phyloP scores from a whole-genome alignment of 1,140 invertebrate species.

The Anthonomus grandis region DNA sequence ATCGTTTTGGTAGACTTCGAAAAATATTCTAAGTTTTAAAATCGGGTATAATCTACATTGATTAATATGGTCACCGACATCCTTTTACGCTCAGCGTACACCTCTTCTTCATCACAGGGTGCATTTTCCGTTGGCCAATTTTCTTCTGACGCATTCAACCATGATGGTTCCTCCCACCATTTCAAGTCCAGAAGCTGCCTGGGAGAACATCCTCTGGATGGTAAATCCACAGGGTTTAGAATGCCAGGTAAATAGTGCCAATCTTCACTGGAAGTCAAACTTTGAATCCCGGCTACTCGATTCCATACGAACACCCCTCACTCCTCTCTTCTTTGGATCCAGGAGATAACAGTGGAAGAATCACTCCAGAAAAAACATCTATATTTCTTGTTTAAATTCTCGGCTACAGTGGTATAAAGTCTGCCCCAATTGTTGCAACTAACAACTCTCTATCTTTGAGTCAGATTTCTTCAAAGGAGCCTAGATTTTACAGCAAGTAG shows the following conservation, averaged over 20 bases:
- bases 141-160: slow-evolving; percentile 2
- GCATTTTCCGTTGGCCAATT: not conserved
- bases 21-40: slow-evolving; percentile 17
- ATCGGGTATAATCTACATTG: not conserved
- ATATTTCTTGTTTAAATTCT: not conserved
- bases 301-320: too few relatives aligned
- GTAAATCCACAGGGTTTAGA: slow-evolving; percentile 49
- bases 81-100: slow-evolving; percentile 26
- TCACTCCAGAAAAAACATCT: slow-evolving; percentile 12
- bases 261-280: too few relatives aligned
- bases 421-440: not conserved
- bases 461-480: slow-evolving; percentile 15
- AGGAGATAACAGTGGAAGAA: too few relatives aligned
- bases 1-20: slow-evolving; percentile 37
- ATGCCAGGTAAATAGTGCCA: too few relatives aligned
- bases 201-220: slow-evolving; percentile 45
- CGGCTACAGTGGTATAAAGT: slow-evolving; percentile 6
- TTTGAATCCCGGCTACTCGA: too few relatives aligned
- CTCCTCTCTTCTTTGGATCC: too few relatives aligned
- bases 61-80: not conserved
- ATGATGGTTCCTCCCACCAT: slow-evolving; percentile 48
- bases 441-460: too few relatives aligned
- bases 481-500: not conserved
- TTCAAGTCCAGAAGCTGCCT: slow-evolving; percentile 39
- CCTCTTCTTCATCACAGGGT: slow-evolving; percentile 18